Percentiles rank a stretch among this genome's conserved stretches.
These are phyloP conservation scores for Desmophyllum pertusum DNA, from an alignment of 92 coral and sea anemone species.

Conservation along the genomic window DNA sequence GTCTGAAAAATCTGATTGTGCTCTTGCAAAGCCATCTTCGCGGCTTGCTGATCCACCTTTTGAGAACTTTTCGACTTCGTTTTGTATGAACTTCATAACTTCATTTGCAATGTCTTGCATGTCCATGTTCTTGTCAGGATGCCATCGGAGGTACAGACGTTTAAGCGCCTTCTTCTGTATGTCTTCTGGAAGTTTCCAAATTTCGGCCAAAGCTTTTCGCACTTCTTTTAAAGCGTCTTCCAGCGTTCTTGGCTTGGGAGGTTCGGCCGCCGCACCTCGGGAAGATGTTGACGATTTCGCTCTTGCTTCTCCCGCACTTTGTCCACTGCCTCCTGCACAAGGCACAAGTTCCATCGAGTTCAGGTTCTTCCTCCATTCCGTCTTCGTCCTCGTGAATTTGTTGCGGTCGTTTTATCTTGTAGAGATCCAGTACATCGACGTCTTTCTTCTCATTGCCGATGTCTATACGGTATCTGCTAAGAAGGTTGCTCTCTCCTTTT, in stretches of 20 bases:
- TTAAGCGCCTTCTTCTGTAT: conserved; percentile 66
- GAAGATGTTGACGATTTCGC: conserved; percentile 40
- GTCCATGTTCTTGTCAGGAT: conserved; percentile 91
- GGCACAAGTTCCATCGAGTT: conserved; percentile 60
- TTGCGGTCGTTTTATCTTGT: conserved; percentile 74
- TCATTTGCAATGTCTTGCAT: conserved; percentile 78
- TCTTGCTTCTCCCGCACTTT: conserved; percentile 5
- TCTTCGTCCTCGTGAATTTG: conserved; percentile 37
- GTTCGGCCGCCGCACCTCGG: conserved; percentile 28
- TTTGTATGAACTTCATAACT: conserved; percentile 74
- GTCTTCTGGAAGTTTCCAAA: conserved; percentile 77
- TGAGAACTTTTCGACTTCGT: conserved; percentile 66
- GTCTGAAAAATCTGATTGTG: conserved; percentile 42
- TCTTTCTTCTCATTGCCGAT: conserved; percentile 77
- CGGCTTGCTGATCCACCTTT: conserved; percentile 31
- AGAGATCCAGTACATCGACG: conserved; percentile 79
- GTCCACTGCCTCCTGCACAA: conserved; percentile 39
- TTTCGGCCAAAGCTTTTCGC: conserved; percentile 70
- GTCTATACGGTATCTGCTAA: conserved; percentile 79
- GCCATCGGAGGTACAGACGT: conserved; percentile 91
- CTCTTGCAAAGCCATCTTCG: conserved; percentile 1
- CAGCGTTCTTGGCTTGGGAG: conserved; percentile 59
- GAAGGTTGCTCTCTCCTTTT: conserved; percentile 51
- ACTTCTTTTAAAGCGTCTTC: conserved; percentile 75
- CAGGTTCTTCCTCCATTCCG: conserved; percentile 12